phyloP scores from a whole-genome alignment of 2,113 vertebrate genomes.

The Macaca fascicularis region DNA sequence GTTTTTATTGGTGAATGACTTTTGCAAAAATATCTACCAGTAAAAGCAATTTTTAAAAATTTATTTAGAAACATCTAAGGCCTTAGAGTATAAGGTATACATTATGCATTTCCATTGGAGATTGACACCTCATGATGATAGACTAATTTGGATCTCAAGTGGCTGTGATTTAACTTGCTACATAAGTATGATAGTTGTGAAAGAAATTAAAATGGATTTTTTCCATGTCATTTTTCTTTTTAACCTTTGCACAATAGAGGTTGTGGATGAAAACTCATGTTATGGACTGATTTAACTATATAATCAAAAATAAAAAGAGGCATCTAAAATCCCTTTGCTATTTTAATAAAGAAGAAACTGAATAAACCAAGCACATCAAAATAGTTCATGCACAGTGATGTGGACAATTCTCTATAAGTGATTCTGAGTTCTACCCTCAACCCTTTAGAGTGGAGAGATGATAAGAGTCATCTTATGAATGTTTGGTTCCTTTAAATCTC shows the following conservation, averaged over 20 bases:
- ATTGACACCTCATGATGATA: not conserved
- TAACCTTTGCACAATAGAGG: not conserved
- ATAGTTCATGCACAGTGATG: not conserved
- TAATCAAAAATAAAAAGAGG: not conserved
- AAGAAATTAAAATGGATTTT: not conserved
- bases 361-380: not conserved
- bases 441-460: not conserved
- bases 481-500: constrained; percentile 25
- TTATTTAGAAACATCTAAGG: not conserved
- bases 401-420: not conserved
- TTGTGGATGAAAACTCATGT: not conserved
- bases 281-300: not conserved
- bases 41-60: not conserved
- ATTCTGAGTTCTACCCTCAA: not conserved
- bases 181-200: not conserved
- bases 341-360: constrained; percentile 24
- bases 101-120: not conserved
- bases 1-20: not conserved
- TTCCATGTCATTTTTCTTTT: constrained; percentile 23
- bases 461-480: constrained; percentile 1
- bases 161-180: not conserved
- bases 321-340: not conserved
- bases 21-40: not conserved
- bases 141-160: not conserved
- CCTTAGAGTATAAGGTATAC: not conserved